phyloP scores from a whole-genome alignment of 2,888 invertebrate genomes.

The Teleiodes luculella region DNA sequence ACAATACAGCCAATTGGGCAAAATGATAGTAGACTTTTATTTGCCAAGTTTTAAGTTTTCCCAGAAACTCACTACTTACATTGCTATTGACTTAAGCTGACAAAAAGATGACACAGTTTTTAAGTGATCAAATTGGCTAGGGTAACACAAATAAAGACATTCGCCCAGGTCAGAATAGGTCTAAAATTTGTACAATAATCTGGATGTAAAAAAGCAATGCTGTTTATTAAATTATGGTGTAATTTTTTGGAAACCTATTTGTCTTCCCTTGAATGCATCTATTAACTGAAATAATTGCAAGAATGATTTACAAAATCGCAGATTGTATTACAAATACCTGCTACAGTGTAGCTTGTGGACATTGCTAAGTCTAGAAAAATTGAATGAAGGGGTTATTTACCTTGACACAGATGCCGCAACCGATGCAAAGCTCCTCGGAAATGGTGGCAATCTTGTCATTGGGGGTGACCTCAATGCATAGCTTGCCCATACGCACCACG shows the following conservation, averaged over 20 bases:
- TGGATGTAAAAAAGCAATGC: background rate
- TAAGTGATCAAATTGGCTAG: too few species aligned
- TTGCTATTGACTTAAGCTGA: too few species aligned
- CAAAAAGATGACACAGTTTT: too few species aligned
- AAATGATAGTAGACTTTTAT: too few species aligned
- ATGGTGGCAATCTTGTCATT: slow-evolving; percentile 97
- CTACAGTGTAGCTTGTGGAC: background rate
- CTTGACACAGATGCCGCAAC: slow-evolving; percentile 99
- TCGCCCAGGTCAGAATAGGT: background rate
- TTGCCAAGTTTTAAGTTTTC: too few species aligned
- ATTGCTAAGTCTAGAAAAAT: background rate
- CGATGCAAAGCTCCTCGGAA: slow-evolving; percentile 99
- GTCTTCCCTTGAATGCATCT: too few species aligned
- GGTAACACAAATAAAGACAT: background rate
- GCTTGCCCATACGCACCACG: slow-evolving; percentile 98
- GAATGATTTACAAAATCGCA: too few species aligned
- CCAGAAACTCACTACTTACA: too few species aligned
- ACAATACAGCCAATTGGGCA: too few species aligned
- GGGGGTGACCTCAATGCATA: slow-evolving; percentile 98
- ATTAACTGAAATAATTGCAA: too few species aligned
- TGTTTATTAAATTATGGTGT: background rate
- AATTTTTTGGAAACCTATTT: background rate
- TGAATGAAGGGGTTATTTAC: slow-evolving; percentile 63
- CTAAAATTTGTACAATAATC: too few species aligned
- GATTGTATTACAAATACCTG: too few species aligned